Base-by-base conservation (phyloP, 2,888 invertebrate species). In the Himalopsyche anomala region DNA sequence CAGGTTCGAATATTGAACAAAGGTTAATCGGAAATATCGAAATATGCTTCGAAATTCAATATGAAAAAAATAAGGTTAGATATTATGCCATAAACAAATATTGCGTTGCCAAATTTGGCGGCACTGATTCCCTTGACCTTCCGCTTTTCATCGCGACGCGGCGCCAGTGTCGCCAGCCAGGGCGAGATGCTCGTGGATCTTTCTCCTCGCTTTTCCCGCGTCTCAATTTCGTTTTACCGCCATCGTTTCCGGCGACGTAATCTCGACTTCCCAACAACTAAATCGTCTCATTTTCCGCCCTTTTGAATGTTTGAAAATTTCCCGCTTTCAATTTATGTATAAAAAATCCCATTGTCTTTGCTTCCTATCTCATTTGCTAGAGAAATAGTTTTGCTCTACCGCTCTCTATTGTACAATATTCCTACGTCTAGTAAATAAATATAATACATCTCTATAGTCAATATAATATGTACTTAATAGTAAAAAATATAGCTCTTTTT, bases 241-340 rank as follows among this genome's bases (percentile, higher is more conserved):
- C 84, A 56, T 80, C 80, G 55, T 84, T 84, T 84, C 80, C 84
- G 80, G 55, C 40, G 80, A 40, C 80, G 38, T 79, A 45, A 85
- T 85, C 85, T 69, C 51, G 54, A 82, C 81, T 55, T 54, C 81
- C 45, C 69, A 82, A 74, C 85, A 55, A 81, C 82, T 85, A 82
- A 56, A 81, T 82, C 82, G 85, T 79, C 62, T 82, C 85, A 82
- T 74, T 85, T 85, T 69, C 81, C 85, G 79, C 79, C 81, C 81
- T 54, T 82, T 82, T 82, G 85, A 85, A 85, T 82, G 82, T 82
- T 82, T 81, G 69, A 79, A 81, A 85, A 85, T 74, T 82, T 85
- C 82, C 79, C 85, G 85, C 62, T 82, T 85, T 82, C 85, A 85
- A 85, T 85, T 85, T 85, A 82, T 55, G 62, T 40, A 40, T n/a